Conservation (phyloP, 2,797 vertebrate genomes). For the Choloepus didactylus region DNA sequence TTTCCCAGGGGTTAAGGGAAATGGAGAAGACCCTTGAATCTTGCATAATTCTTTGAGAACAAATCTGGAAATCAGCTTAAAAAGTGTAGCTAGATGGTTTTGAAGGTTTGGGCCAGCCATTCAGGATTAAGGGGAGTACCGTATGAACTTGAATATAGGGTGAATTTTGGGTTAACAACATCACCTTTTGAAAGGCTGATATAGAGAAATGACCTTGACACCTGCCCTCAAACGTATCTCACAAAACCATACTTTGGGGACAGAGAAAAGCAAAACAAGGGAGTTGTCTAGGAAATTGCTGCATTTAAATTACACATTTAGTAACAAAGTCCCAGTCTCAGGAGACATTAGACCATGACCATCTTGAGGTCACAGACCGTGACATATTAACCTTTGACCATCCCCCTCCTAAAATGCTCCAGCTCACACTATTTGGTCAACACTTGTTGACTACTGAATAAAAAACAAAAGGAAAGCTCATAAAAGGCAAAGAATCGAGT, state of each 20-base stretch:
- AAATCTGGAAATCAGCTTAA: constrained; percentile 51
- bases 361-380: not conserved
- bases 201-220: not conserved
- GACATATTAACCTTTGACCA: not conserved
- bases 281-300: not conserved
- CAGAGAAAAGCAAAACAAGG: not conserved
- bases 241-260: not conserved
- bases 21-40: not conserved
- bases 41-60: not conserved
- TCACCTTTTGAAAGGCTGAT: not conserved
- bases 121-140: not conserved
- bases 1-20: not conserved
- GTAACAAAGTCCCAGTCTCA: not conserved
- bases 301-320: constrained; percentile 22
- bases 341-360: not conserved
- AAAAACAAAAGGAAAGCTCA: constrained; percentile 53
- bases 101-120: not conserved
- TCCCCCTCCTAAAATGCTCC: not conserved
- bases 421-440: not conserved
- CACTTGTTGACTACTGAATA: not conserved
- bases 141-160: constrained; percentile 48
- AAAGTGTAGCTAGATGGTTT: constrained; percentile 40
- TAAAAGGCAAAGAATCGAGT: not conserved
- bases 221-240: not conserved
- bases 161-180: not conserved